phyloP scores from a whole-genome alignment of 2,888 invertebrate genomes.

The Incurvaria masculella region DNA sequence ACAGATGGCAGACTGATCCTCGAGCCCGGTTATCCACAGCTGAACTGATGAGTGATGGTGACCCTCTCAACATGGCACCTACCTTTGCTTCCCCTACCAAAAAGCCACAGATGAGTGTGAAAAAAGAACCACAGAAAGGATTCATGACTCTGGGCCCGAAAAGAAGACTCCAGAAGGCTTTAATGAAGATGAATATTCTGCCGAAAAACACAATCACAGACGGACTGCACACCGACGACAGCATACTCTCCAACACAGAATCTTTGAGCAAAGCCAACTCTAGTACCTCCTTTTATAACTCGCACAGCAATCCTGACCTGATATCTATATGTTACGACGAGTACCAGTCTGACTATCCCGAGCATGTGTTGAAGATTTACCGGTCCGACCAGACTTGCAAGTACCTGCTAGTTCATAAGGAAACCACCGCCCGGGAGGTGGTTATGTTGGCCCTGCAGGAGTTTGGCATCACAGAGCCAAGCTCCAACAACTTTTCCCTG shows the following conservation, averaged over 20 bases:
- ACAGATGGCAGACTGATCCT: constrained; percentile 65
- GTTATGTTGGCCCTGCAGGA: constrained; percentile 96
- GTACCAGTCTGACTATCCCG: constrained; percentile 81
- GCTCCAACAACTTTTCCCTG: constrained; percentile 90
- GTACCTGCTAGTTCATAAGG: constrained; percentile 94
- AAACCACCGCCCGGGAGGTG: constrained; percentile 84
- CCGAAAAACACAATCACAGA: constrained; percentile 77
- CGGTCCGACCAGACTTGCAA: constrained; percentile 97
- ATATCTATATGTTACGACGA: constrained; percentile 82
- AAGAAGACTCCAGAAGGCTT: constrained; percentile 76
- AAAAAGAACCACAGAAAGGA: constrained; percentile 67
- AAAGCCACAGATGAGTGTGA: constrained; percentile 53
- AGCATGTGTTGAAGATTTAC: constrained; percentile 95
- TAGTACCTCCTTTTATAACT: constrained; percentile 66
- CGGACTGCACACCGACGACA: constrained; percentile 65
- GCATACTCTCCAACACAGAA: constrained; percentile 59
- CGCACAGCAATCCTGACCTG: constrained; percentile 87
- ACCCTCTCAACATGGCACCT: constrained; percentile 39
- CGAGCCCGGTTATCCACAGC: constrained; percentile 77
- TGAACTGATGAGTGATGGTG: constrained; percentile 60
- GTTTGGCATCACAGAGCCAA: constrained; percentile 93
- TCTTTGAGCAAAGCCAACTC: constrained; percentile 46
- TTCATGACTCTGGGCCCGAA: constrained; percentile 91
- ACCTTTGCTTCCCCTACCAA: constrained; percentile 55
- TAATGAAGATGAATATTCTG: constrained; percentile 87